phyloP scores from a whole-genome alignment of 2,797 vertebrate species.

The Pantherophis alleghaniensis region DNA sequence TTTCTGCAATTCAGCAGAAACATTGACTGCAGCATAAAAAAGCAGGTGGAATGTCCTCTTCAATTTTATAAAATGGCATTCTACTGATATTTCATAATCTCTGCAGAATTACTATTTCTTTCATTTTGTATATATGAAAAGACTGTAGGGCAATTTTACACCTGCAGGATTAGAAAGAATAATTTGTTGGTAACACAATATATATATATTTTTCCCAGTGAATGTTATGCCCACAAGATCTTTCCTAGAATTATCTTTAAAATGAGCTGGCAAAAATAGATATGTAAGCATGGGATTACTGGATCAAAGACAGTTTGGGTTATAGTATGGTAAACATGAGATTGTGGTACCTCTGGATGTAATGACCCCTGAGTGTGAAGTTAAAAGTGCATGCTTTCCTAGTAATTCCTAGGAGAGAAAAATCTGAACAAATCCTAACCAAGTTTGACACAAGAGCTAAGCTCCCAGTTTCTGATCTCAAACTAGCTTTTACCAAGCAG shows the following conservation, averaged over 20 bases:
- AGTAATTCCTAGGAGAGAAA: background rate
- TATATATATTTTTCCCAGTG: conserved; percentile 6
- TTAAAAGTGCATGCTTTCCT: background rate
- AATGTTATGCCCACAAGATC: background rate
- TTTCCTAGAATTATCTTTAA: conserved; percentile 22
- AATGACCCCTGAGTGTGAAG: background rate
- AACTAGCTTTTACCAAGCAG: background rate
- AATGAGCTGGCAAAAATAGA: background rate
- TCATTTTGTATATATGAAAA: conserved; percentile 25
- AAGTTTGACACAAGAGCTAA: background rate
- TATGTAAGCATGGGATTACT: background rate
- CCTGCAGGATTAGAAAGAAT: background rate
- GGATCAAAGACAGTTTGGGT: background rate
- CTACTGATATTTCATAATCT: conserved; percentile 37
- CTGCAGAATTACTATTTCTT: conserved; percentile 42
- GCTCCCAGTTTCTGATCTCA: background rate
- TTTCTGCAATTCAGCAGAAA: conserved; percentile 37
- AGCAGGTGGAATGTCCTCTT: background rate
- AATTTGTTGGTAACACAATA: conserved; percentile 1
- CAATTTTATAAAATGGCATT: conserved; percentile 31
- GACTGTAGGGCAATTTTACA: background rate
- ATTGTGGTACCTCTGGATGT: background rate
- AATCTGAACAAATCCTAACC: background rate
- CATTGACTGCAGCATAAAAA: conserved; percentile 12
- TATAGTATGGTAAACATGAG: background rate